Percentiles rank a stretch among this genome's conserved stretches.
phyloP scores from a whole-genome alignment of 2,888 invertebrate species.

The Seladonia tumulorum region DNA sequence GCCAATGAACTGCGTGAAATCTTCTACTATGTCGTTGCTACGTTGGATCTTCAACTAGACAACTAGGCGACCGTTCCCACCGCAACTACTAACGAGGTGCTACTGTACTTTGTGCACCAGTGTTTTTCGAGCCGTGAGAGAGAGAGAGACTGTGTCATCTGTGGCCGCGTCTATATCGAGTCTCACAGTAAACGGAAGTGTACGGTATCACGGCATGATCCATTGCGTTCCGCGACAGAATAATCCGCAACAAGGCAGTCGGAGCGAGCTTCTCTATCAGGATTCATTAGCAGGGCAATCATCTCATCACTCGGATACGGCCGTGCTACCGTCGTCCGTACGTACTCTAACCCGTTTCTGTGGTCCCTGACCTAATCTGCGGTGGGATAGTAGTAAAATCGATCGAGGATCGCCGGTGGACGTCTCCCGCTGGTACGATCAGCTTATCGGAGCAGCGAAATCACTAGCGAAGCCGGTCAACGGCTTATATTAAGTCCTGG shows the following conservation, averaged over 20 bases:
- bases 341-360: conserved; percentile 70
- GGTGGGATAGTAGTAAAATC: conserved; percentile 64
- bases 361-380: conserved; percentile 77
- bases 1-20: not conserved
- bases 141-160: not conserved
- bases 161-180: conserved; percentile 59
- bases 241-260: conserved; percentile 70
- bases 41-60: not conserved
- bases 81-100: too few relatives aligned
- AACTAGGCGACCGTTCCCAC: not conserved
- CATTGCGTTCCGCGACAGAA: conserved; percentile 59
- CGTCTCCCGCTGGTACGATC: conserved; percentile 39
- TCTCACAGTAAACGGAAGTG: conserved; percentile 69
- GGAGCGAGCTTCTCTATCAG: conserved; percentile 79
- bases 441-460: conserved; percentile 64
- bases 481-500: conserved; percentile 65
- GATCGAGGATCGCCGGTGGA: conserved; percentile 61
- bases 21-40: too few relatives aligned
- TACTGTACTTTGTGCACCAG: not conserved
- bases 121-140: conserved; percentile 2
- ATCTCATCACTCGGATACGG: conserved; percentile 79
- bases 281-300: conserved; percentile 82
- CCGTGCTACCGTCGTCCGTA: conserved; percentile 58
- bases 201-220: conserved; percentile 73
- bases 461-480: conserved; percentile 57